These are phyloP conservation scores for Marronus borbonicus DNA, from an alignment of 2,888 invertebrate species.

Conservation along the genomic window DNA sequence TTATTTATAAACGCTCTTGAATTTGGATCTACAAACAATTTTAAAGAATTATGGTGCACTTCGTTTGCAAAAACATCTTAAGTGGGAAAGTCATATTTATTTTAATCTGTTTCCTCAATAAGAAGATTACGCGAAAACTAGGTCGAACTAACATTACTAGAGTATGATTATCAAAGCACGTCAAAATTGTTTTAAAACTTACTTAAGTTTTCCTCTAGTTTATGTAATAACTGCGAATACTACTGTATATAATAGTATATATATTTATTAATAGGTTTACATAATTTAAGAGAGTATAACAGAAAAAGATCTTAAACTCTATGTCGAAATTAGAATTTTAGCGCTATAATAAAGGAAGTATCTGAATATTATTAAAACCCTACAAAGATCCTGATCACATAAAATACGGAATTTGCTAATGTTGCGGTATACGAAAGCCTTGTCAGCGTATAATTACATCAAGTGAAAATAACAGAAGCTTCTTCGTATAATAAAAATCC, in stretches of 20 bases:
- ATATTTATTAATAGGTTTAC: no score
- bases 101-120: conserved; percentile 10
- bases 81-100: conserved; percentile 1
- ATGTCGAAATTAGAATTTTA: no score
- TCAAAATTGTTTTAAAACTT: background rate
- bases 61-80: conserved; percentile 9
- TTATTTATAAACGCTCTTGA: conserved; percentile 2
- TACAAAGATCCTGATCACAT: background rate
- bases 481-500: conserved; percentile 28
- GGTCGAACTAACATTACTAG: conserved; percentile 13
- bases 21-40: background rate
- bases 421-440: conserved; percentile 2
- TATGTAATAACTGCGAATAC: no score
- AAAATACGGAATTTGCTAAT: background rate
- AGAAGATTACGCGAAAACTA: background rate
- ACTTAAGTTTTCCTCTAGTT: no score
- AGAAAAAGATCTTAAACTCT: no score
- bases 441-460: conserved; percentile 18
- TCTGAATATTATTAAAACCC: conserved; percentile 1
- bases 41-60: background rate
- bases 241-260: no score
- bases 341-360: no score
- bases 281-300: no score
- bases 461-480: conserved; percentile 30
- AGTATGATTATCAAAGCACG: background rate